Conservation (phyloP, 1,140 invertebrate genomes). For the Zaprionus capensis region DNA sequence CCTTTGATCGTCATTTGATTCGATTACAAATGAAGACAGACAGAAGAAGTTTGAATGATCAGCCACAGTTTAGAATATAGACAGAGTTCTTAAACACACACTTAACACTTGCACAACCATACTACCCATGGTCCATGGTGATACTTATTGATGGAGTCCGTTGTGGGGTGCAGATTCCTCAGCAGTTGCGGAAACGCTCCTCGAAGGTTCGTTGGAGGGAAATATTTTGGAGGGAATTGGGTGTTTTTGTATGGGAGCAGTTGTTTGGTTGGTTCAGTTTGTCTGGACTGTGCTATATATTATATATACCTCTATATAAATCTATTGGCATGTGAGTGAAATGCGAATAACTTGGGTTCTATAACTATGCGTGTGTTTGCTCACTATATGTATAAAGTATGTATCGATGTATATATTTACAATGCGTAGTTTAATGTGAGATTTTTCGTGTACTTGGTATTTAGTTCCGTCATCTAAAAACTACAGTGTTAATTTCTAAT, state of each 20-base stretch:
- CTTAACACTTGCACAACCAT: constrained; percentile 67
- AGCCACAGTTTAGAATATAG: constrained; percentile 54
- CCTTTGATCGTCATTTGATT: constrained; percentile 29
- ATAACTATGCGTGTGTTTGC: constrained; percentile 38
- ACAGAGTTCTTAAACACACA: constrained; percentile 53
- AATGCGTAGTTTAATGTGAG: constrained; percentile 61
- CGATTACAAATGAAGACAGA: constrained; percentile 52
- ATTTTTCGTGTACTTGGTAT: constrained; percentile 46
- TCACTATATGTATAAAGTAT: constrained; percentile 28
- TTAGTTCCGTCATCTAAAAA: constrained; percentile 61
- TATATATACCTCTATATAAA: constrained; percentile 24
- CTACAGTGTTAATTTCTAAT: constrained; percentile 73
- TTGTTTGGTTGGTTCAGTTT: constrained; percentile 41
- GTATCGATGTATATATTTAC: constrained; percentile 71
- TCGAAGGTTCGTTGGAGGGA: constrained; percentile 27
- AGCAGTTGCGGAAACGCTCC: constrained; percentile 19
- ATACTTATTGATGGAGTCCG: constrained; percentile 62
- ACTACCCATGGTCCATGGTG: constrained; percentile 64
- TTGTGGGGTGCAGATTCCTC: constrained; percentile 30
- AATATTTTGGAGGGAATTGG: constrained; percentile 20
- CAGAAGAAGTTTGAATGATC: constrained; percentile 47
- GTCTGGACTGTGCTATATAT: constrained; percentile 50
- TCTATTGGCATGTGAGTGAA: constrained; percentile 41
- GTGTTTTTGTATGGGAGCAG: constrained; percentile 45
- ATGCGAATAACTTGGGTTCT: constrained; percentile 58